Evolutionary conservation across 2,888 invertebrate genomes (phyloP).

Genomic region (Stenolophus ochropezus): DNA sequence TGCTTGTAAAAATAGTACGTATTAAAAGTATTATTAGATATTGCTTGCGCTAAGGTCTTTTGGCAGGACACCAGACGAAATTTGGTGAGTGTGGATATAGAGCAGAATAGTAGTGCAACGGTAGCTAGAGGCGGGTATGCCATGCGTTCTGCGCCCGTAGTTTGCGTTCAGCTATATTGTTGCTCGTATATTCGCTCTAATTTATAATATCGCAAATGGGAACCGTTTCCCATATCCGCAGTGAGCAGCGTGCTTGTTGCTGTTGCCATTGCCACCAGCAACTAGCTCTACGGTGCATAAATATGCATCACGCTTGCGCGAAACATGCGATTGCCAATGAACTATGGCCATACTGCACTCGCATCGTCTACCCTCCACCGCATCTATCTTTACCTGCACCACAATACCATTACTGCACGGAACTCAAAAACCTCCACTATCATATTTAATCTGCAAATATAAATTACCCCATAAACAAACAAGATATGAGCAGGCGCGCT

Average conservation of each 20-base stretch:
- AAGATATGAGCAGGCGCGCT: neutral
- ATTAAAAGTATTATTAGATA: too few species aligned
- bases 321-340: slow-evolving; percentile 52
- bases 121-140: too few species aligned
- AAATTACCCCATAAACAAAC: neutral
- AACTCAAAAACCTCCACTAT: neutral
- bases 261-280: neutral
- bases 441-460: slow-evolving; percentile 21
- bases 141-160: slow-evolving; percentile 12
- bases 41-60: too few species aligned
- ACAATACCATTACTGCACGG: neutral
- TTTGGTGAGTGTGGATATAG: too few species aligned
- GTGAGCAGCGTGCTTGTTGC: slow-evolving; percentile 8
- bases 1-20: too few species aligned
- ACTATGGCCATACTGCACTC: slow-evolving; percentile 19
- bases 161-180: slow-evolving; percentile 43
- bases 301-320: slow-evolving; percentile 53
- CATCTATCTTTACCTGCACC: slow-evolving; percentile 21
- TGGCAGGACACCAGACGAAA: too few species aligned
- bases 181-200: slow-evolving; percentile 57
- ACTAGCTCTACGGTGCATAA: slow-evolving; percentile 39
- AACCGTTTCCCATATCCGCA: slow-evolving; percentile 50
- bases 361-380: neutral
- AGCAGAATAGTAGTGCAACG: too few species aligned
- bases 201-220: slow-evolving; percentile 58